Evolutionary conservation across 2,888 invertebrate species (phyloP), one percentile per base, ranked within the genome.

Genomic region (Amiota minor): DNA sequence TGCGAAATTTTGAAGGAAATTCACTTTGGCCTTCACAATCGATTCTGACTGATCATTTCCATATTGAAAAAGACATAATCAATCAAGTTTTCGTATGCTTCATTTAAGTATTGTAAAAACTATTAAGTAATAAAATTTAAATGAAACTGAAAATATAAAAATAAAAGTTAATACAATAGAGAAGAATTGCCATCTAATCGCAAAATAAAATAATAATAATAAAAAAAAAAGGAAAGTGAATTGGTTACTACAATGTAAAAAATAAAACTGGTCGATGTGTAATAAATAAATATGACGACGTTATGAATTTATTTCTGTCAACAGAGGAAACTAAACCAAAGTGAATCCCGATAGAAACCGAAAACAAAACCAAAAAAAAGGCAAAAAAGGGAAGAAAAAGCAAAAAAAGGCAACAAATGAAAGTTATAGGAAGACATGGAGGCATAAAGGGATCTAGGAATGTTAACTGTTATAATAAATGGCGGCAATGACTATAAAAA

Each of bases 401-500:
- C n/a, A 50, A 18, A 20, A 55, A 8, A 6, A 35, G 35, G 35
- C 35, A 35, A 35, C 35, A 35, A 35, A 6, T 35, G 35, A 35
- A 35, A 35, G 35, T 35, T 35, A 35, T 6, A 35, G 35, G 35
- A 8, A 35, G 35, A 35, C 35, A 35, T 35, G 35, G 6, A 35
- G 35, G 23, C 23, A 23, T 23, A 3, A 23, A 23, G 23, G 23
- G 23, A 23, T 23, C 23, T 23, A 23, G 61, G 45, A 45, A 45
- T 65, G 68, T 23, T 16, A 45, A 35, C 45, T 35, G 55, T 55
- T 74, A 71, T 70, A 78, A 72, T 75, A 68, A 78, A 71, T 61
- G 74, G 20, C 45, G 69, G 50, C 56, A 74, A 70, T 75, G 71
- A 65, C 80, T 83, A 85, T 86, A 86, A 85, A 86, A 86, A 73